Percentiles rank a stretch among this genome's conserved stretches.
Evolutionary conservation across 2,888 invertebrate species (phyloP).

Genomic region (Pseudoips prasinana): DNA sequence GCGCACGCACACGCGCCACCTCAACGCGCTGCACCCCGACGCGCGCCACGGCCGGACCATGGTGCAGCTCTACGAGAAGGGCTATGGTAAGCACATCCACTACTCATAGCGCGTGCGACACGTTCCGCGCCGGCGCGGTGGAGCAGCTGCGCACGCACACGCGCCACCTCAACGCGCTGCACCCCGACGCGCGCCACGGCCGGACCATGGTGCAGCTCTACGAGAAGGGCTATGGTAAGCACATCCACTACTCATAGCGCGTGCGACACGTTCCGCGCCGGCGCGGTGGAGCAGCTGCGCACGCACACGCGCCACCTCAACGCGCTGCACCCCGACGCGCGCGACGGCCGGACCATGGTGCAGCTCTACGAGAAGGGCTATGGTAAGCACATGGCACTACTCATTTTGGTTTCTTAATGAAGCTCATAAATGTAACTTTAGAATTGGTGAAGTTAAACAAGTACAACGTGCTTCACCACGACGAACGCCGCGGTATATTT

Average conservation of each 20-base stretch:
- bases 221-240: slow-evolving; percentile 95
- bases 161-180: slow-evolving; percentile 95
- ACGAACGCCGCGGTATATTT: slow-evolving; percentile 88
- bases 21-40: slow-evolving; percentile 96
- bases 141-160: slow-evolving; percentile 98
- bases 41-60: slow-evolving; percentile 87
- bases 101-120: slow-evolving; percentile 99
- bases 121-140: slow-evolving; percentile 99
- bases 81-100: slow-evolving; percentile 88
- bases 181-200: slow-evolving; percentile 90
- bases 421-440: too few relatives aligned
- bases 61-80: slow-evolving; percentile 99
- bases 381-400: slow-evolving; percentile 80
- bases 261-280: slow-evolving; percentile 99
- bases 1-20: slow-evolving; percentile 94
- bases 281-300: slow-evolving; percentile 98
- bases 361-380: slow-evolving; percentile 99
- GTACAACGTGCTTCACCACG: slow-evolving; percentile 96
- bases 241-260: slow-evolving; percentile 95
- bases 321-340: slow-evolving; percentile 92
- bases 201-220: slow-evolving; percentile 95
- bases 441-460: slow-evolving; percentile 99
- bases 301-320: slow-evolving; percentile 97
- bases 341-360: slow-evolving; percentile 91
- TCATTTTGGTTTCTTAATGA: slow-evolving; percentile 99